phyloP scores from a whole-genome alignment of 2,797 vertebrate genomes.

The Sphenopsis melanotis region DNA sequence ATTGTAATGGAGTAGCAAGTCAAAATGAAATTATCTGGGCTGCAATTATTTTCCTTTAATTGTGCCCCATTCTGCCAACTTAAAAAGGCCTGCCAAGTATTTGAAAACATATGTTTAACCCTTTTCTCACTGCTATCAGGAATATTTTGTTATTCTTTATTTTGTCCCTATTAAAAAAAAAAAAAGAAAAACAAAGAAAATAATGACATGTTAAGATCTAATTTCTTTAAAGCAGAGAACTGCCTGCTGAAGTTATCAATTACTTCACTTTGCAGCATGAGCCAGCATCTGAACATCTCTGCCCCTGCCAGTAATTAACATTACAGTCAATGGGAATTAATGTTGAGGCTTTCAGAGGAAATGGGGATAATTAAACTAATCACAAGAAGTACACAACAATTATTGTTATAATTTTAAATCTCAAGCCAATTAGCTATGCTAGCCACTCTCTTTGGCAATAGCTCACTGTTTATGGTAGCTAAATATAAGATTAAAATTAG shows the following conservation, averaged over 20 bases:
- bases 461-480: background rate
- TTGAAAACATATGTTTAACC: background rate
- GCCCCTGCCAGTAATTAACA: background rate
- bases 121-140: background rate
- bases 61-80: background rate
- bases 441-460: constrained; percentile 25
- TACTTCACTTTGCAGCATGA: background rate
- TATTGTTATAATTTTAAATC: constrained; percentile 43
- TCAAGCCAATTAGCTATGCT: constrained; percentile 2
- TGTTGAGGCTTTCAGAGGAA: constrained; percentile 38
- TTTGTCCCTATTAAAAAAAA: background rate
- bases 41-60: background rate
- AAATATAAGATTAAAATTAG: constrained; percentile 14
- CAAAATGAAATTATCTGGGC: background rate
- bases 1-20: background rate
- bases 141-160: background rate
- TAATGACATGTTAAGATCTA: background rate
- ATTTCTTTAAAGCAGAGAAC: background rate
- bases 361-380: constrained; percentile 50
- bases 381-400: constrained; percentile 15
- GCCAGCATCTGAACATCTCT: background rate
- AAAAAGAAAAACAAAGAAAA: background rate
- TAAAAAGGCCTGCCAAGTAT: background rate
- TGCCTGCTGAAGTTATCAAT: background rate
- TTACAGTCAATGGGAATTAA: constrained; percentile 33